Evolutionary conservation across 2,797 vertebrate genomes (phyloP).

Genomic region (Protonibea diacanthus): DNA sequence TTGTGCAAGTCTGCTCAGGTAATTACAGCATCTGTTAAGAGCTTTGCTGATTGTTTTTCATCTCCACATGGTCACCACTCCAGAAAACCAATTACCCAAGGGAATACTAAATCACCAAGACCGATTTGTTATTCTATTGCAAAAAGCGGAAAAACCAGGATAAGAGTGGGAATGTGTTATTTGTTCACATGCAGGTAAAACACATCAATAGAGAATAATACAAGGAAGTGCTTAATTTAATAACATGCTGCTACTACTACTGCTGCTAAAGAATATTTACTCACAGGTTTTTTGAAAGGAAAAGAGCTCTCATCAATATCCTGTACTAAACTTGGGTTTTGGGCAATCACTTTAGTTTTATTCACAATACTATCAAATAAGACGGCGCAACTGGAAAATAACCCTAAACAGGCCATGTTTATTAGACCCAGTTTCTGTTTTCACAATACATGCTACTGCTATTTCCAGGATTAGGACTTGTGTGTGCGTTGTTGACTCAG

Average conservation of each 20-base stretch:
- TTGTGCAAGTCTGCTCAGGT: conserved; percentile 82
- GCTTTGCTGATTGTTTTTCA: conserved; percentile 88
- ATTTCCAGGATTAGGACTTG: conserved; percentile 57
- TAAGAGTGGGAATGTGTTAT: conserved; percentile 49
- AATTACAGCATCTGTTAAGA: conserved; percentile 90
- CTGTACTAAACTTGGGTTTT: neutral
- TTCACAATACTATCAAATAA: conserved; percentile 40
- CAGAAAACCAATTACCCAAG: conserved; percentile 88
- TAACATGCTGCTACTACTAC: neutral
- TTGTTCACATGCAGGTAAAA: conserved; percentile 59
- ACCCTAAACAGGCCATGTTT: conserved; percentile 52
- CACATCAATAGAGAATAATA: conserved; percentile 31
- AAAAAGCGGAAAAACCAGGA: conserved; percentile 68
- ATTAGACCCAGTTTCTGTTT: conserved; percentile 65
- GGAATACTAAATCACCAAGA: conserved; percentile 81
- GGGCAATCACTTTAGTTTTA: conserved; percentile 26
- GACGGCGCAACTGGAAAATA: conserved; percentile 33
- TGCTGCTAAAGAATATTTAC: too few species aligned
- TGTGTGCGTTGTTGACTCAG: conserved; percentile 54
- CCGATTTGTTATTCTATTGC: conserved; percentile 75
- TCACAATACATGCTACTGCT: conserved; percentile 52
- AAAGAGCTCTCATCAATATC: neutral
- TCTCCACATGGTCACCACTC: conserved; percentile 88
- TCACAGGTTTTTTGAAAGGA: neutral
- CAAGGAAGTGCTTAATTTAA: conserved; percentile 21